These are phyloP conservation scores for Martes martes DNA, from an alignment of 2,113 vertebrate species.

Conservation along the genomic window DNA sequence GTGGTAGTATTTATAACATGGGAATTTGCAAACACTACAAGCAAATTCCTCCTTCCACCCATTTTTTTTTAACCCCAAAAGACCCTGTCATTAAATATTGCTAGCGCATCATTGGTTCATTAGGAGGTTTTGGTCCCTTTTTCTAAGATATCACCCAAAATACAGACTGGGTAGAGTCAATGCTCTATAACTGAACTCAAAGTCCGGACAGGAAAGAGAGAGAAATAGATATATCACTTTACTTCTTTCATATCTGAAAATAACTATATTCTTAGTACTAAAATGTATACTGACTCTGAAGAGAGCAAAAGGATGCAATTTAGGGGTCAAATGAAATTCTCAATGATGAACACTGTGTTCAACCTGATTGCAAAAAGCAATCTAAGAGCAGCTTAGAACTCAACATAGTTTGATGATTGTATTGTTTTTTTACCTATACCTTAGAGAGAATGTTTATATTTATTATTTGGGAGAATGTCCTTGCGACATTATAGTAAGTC, in stretches of 20 bases:
- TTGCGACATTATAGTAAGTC: not conserved
- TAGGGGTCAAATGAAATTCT: not conserved
- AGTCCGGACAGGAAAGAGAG: not conserved
- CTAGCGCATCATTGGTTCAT: too few relatives aligned
- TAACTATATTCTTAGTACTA: not conserved
- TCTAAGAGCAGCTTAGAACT: not conserved
- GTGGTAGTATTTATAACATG: not conserved
- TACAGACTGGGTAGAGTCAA: not conserved
- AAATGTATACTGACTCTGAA: not conserved
- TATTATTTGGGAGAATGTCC: not conserved
- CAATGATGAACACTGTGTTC: not conserved
- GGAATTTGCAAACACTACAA: not conserved
- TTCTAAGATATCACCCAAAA: not conserved
- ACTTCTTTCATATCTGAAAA: not conserved
- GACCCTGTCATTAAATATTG: not conserved
- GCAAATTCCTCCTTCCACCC: not conserved
- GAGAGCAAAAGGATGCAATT: not conserved
- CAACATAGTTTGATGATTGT: not conserved
- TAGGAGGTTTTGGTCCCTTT: not conserved
- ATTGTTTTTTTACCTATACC: not conserved
- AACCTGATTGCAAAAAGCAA: not conserved
- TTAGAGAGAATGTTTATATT: not conserved
- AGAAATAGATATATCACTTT: not conserved
- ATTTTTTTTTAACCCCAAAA: not conserved
- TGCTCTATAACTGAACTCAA: not conserved